These are phyloP conservation scores for Pseudomyrmex pallidus DNA, from an alignment of 1,140 invertebrate genomes.

Conservation along the genomic window DNA sequence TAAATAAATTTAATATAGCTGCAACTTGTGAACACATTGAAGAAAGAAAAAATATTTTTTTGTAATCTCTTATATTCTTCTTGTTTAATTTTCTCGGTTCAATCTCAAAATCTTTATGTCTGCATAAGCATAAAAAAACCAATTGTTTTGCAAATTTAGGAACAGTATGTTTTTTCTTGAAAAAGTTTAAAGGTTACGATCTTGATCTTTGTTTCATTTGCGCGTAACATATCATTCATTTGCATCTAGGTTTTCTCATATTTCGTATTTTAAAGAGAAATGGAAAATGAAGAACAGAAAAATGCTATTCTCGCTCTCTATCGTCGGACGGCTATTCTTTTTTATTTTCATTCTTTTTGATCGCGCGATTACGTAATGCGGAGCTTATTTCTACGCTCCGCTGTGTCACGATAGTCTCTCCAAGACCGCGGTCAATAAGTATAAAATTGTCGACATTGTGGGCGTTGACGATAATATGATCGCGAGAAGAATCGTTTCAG, in stretches of 20 bases:
- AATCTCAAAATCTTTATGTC: conserved; percentile 19
- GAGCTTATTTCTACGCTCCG: conserved; percentile 61
- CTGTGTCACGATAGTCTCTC: conserved; percentile 25
- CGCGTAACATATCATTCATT: conserved; percentile 52
- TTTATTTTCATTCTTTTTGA: conserved; percentile 61
- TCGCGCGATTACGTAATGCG: conserved; percentile 59
- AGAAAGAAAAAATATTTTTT: no score
- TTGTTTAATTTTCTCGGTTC: conserved; percentile 27
- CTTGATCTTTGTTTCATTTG: conserved; percentile 37
- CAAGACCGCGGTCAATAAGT: conserved; percentile 66
- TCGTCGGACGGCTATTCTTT: background rate
- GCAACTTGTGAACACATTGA: no score
- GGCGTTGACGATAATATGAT: conserved; percentile 73
- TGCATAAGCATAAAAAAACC: conserved; percentile 36
- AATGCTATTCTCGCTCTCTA: conserved; percentile 39
- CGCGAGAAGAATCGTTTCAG: conserved; percentile 49
- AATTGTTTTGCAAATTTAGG: conserved; percentile 25
- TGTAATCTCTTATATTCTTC: background rate
- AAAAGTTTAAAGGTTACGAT: conserved; percentile 41
- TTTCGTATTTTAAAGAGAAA: conserved; percentile 29
- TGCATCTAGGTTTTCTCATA: conserved; percentile 24
- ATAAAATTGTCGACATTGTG: conserved; percentile 68
- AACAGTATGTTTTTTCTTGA: conserved; percentile 36
- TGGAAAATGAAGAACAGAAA: conserved; percentile 5
- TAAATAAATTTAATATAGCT: background rate